phyloP scores from a whole-genome alignment of 2,797 vertebrate genomes.

The Sebastes kiyomatsui region DNA sequence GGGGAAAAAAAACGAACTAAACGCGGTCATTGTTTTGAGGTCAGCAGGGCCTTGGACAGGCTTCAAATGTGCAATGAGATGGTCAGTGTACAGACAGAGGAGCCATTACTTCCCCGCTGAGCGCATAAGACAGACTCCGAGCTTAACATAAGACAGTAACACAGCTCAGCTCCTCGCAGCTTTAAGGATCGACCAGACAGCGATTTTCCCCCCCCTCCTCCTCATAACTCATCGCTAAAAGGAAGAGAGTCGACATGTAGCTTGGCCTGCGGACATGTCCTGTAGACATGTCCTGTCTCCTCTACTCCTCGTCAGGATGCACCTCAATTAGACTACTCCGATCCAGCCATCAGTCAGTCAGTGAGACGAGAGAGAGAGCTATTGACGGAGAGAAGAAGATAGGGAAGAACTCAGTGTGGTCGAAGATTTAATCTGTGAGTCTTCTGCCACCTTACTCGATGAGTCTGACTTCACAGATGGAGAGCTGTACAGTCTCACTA shows the following conservation, averaged over 20 bases:
- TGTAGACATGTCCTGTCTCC: conserved; percentile 27
- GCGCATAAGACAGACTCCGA: conserved; percentile 57
- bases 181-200: conserved; percentile 41
- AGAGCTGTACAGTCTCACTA: conserved; percentile 15
- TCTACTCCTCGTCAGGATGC: conserved; percentile 34
- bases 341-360: conserved; percentile 41
- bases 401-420: background rate
- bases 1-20: conserved; percentile 20
- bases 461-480: conserved; percentile 22
- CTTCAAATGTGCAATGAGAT: conserved; percentile 72
- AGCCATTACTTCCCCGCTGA: conserved; percentile 69
- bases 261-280: background rate
- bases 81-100: conserved; percentile 62
- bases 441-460: conserved; percentile 15
- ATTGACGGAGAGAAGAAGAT: conserved; percentile 17
- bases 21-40: conserved; percentile 63
- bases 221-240: conserved; percentile 36
- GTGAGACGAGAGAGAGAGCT: background rate
- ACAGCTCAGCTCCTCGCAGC: conserved; percentile 43
- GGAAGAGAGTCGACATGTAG: conserved; percentile 18
- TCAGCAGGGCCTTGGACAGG: conserved; percentile 64
- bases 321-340: conserved; percentile 27
- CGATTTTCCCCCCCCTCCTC: background rate
- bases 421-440: conserved; percentile 11
- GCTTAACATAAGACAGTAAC: conserved; percentile 61